Base-by-base conservation (phyloP, 2,113 vertebrate species). In the Strix aluco region DNA sequence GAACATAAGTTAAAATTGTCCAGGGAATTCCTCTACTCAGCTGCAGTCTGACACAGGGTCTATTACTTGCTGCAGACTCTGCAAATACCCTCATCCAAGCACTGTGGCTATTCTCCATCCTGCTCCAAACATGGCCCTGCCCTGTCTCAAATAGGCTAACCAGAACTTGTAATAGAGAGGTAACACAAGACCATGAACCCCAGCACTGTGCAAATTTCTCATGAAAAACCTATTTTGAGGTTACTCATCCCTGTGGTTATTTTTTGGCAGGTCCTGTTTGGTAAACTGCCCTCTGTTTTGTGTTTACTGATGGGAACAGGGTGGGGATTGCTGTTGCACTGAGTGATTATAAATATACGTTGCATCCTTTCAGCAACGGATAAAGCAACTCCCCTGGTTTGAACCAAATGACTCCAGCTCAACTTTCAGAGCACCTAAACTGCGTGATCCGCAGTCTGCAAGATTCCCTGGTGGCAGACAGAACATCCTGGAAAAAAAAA, bases 401-500 rank as follows among this genome's bases (percentile, higher is more conserved):
- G 86, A 92, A 86, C 63, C n/a, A 42, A 96, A 63, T 14, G 81
- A 52, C 83, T 96, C 62, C 78, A 88, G 86, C 42, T 89, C 81
- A 32, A 32, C 58, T 81, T 77, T 34, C 10, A 44, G 87, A 78
- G 93, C 92, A 90, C 95, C 89, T 84, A 88, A 69, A 52, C 49
- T 57, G 81, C 0, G 10, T 77, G 77, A 82, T 51, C 89, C 69
- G n/a, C 9, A 23, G 51, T 4, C 69, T 47, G 36, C 15, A 46
- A 36, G 57, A 61, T 51, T 85, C 91, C 62, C 75, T 69, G 55
- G 62, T 73, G 95, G 57, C 92, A 84, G 72, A 47, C 69, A 46
- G 94, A 85, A 93, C 94, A 95, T 97, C 97, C 96, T 78, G 96
- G 91, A 91, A 91, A 90, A 27, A 51, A 42, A 42, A 38, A 36